Evolutionary conservation across 1,140 invertebrate species (phyloP).

Genomic region (Drosophila punjabiensis): DNA sequence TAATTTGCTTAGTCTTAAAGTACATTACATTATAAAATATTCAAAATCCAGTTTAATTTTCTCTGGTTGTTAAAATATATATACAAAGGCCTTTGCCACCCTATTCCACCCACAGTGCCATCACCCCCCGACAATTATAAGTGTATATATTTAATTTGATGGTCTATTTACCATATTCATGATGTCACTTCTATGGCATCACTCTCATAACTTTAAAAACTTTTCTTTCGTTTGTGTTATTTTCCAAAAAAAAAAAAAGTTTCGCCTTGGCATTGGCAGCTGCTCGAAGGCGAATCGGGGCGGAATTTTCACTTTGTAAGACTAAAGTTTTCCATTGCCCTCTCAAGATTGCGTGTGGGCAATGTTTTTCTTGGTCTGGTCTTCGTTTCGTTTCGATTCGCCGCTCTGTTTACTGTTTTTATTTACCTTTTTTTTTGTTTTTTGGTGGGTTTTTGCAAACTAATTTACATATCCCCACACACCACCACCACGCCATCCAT

Average conservation of each 20-base stretch:
- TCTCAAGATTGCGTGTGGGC: conserved; percentile 77
- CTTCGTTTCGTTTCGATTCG: conserved; percentile 46
- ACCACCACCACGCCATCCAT: conserved; percentile 61
- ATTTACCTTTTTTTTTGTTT: conserved; percentile 40
- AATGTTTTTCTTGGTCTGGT: conserved; percentile 45
- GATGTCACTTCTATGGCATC: conserved; percentile 44
- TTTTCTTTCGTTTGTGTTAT: conserved; percentile 26
- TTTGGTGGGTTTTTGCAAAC: conserved; percentile 53
- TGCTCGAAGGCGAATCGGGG: conserved; percentile 42
- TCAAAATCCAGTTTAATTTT: conserved; percentile 28
- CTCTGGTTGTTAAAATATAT: conserved; percentile 19
- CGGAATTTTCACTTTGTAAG: conserved; percentile 73
- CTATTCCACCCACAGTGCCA: not conserved
- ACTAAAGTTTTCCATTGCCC: conserved; percentile 78
- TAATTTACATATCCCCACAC: conserved; percentile 75
- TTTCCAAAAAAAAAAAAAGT: conserved; percentile 8
- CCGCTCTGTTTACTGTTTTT: conserved; percentile 47
- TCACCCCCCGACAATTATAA: conserved; percentile 41
- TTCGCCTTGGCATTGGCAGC: conserved; percentile 54
- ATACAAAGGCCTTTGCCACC: conserved; percentile 18
- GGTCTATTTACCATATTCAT: conserved; percentile 54
- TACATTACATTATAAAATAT: conserved; percentile 24
- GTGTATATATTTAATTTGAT: conserved; percentile 55
- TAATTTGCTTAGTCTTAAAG: conserved; percentile 4
- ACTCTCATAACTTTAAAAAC: conserved; percentile 45